These are phyloP conservation scores for Cosmopolites sordidus DNA, from an alignment of 2,888 invertebrate genomes.

Conservation along the genomic window DNA sequence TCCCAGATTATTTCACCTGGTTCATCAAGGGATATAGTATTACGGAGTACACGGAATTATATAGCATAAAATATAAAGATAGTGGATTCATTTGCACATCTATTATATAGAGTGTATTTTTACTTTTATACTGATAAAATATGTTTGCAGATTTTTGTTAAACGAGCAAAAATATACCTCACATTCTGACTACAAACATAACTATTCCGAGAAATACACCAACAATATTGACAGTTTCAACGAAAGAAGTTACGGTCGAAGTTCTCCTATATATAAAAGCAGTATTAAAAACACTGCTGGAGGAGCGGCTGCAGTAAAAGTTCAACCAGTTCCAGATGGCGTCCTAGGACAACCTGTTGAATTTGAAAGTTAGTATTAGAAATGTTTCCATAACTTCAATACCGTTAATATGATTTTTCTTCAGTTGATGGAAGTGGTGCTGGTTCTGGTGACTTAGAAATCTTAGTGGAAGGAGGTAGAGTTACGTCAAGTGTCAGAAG, in stretches of 20 bases:
- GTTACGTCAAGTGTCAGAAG: constrained; percentile 92
- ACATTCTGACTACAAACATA: constrained; percentile 35
- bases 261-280: constrained; percentile 33
- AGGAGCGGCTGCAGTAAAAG: constrained; percentile 81
- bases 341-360: constrained; percentile 87
- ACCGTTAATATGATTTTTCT: constrained; percentile 27
- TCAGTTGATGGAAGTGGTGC: constrained; percentile 91
- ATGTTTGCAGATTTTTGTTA: constrained; percentile 14
- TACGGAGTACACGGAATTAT: no score
- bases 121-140: no score
- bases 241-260: constrained; percentile 32
- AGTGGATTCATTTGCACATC: no score
- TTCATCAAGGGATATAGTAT: no score
- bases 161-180: constrained; percentile 32
- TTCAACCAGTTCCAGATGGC: constrained; percentile 83
- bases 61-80: no score
- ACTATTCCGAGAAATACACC: constrained; percentile 40
- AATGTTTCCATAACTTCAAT: not conserved
- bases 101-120: no score
- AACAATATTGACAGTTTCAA: constrained; percentile 32
- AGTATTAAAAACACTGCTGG: constrained; percentile 54
- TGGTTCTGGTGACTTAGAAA: constrained; percentile 94
- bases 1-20: no score
- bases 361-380: constrained; percentile 77
- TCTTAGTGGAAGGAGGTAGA: constrained; percentile 90